These are phyloP conservation scores for Drosophila repletoides DNA, from an alignment of 1,140 invertebrate species.

Conservation along the genomic window DNA sequence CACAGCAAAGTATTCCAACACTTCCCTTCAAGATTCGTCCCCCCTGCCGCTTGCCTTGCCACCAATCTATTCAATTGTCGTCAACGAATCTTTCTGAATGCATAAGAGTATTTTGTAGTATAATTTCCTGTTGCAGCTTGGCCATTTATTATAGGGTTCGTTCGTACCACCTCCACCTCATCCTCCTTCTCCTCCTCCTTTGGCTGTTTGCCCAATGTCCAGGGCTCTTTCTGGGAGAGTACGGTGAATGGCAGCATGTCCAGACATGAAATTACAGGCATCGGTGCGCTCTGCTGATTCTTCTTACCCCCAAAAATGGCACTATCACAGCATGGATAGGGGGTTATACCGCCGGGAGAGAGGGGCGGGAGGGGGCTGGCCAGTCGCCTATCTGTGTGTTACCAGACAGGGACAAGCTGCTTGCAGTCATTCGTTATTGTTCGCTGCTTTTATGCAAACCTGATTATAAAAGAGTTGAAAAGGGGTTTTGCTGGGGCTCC, in stretches of 20 bases:
- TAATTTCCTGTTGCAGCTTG: slow-evolving; percentile 24
- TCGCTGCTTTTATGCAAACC: slow-evolving; percentile 17
- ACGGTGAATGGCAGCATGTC: slow-evolving; percentile 18
- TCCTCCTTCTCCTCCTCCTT: not conserved
- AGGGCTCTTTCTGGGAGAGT: not conserved
- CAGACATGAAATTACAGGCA: slow-evolving; percentile 35
- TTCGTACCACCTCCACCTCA: too few species aligned
- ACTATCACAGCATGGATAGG: not conserved
- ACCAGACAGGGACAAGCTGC: slow-evolving; percentile 22
- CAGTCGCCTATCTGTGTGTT: slow-evolving; percentile 1
- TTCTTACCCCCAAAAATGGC: slow-evolving; percentile 6
- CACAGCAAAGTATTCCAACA: not conserved
- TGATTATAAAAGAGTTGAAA: slow-evolving; percentile 12
- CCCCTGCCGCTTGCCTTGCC: too few species aligned
- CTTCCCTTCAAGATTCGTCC: not conserved
- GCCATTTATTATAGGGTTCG: slow-evolving; percentile 19
- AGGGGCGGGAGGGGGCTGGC: too few species aligned
- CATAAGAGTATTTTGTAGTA: too few species aligned
- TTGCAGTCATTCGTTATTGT: slow-evolving; percentile 12
- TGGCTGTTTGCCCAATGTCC: slow-evolving; percentile 11
- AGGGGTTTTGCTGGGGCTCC: too few species aligned
- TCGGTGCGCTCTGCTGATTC: slow-evolving; percentile 20
- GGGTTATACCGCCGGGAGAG: not conserved
- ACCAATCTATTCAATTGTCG: not conserved
- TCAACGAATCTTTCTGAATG: not conserved